Percentiles rank a stretch among this genome's conserved stretches.
Evolutionary conservation across 92 coral and sea anemone species (phyloP).

Genomic region (Micromussa lordhowensis): DNA sequence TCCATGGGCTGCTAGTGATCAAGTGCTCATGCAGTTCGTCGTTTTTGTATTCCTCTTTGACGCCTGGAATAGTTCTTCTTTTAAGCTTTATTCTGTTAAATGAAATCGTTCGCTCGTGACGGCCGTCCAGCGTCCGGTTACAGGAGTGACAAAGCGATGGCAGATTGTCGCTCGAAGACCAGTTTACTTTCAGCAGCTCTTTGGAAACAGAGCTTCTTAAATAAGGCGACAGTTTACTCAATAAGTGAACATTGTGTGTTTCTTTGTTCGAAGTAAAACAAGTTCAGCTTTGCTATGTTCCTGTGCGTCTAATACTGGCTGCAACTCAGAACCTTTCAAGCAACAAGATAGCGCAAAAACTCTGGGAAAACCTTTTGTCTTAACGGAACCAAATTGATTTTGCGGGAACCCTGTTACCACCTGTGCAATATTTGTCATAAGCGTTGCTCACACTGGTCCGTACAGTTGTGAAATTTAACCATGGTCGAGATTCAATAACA

Average conservation of each 20-base stretch:
- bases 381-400: background rate
- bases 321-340: background rate
- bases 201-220: conserved; percentile 59
- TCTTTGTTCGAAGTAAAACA: background rate
- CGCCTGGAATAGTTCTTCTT: conserved; percentile 33
- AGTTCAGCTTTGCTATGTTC: conserved; percentile 17
- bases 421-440: background rate
- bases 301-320: background rate
- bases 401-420: background rate
- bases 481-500: background rate
- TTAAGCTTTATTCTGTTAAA: conserved; percentile 71
- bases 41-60: conserved; percentile 15
- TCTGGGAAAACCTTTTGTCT: background rate
- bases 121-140: conserved; percentile 48
- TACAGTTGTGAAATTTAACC: background rate
- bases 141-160: conserved; percentile 39
- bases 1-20: conserved; percentile 27
- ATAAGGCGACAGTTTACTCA: conserved; percentile 46
- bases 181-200: conserved; percentile 34
- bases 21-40: conserved; percentile 13
- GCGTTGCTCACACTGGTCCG: background rate
- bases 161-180: background rate
- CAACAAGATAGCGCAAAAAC: background rate
- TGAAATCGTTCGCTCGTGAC: conserved; percentile 74
- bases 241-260: conserved; percentile 16